Percentiles rank a stretch among this genome's conserved stretches.
Evolutionary conservation across 2,888 invertebrate species (phyloP).

Genomic region (Smittia aterrima): DNA sequence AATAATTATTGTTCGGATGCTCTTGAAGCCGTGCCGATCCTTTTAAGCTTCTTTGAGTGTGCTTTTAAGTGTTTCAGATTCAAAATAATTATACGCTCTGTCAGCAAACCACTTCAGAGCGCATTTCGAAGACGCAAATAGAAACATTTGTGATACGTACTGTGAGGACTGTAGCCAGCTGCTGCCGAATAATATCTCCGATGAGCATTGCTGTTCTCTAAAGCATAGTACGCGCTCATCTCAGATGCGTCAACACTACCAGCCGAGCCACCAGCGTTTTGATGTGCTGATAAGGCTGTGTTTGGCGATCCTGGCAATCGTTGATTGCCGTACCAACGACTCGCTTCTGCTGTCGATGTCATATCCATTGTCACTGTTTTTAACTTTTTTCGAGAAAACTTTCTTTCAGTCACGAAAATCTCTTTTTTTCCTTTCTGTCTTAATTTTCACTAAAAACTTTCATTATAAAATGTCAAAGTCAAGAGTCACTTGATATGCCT

Average conservation of each 20-base stretch:
- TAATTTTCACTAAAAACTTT: conserved; percentile 17
- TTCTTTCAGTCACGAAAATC: background rate
- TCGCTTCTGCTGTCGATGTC: conserved; percentile 56
- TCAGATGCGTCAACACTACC: conserved; percentile 53
- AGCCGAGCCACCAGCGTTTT: conserved; percentile 42
- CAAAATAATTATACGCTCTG: conserved; percentile 39
- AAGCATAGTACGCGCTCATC: conserved; percentile 55
- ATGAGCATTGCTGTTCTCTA: conserved; percentile 54
- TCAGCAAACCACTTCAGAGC: conserved; percentile 10
- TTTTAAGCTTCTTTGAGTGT: conserved; percentile 6
- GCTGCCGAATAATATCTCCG: conserved; percentile 54
- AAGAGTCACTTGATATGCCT: conserved; percentile 18
- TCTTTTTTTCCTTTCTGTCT: conserved; percentile 12
- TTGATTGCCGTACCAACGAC: conserved; percentile 56
- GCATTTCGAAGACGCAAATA: background rate
- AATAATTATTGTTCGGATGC: background rate
- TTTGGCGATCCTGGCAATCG: conserved; percentile 54
- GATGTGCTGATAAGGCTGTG: conserved; percentile 45
- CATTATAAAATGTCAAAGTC: conserved; percentile 4
- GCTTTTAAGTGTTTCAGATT: conserved; percentile 30
- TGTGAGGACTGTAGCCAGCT: conserved; percentile 52
- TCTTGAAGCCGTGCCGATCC: background rate
- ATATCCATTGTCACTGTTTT: conserved; percentile 50
- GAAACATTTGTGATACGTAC: conserved; percentile 49
- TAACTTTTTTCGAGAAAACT: too few relatives aligned